These are phyloP conservation scores for Microctonus brassicae DNA, from an alignment of 2,888 invertebrate species.

Conservation along the genomic window DNA sequence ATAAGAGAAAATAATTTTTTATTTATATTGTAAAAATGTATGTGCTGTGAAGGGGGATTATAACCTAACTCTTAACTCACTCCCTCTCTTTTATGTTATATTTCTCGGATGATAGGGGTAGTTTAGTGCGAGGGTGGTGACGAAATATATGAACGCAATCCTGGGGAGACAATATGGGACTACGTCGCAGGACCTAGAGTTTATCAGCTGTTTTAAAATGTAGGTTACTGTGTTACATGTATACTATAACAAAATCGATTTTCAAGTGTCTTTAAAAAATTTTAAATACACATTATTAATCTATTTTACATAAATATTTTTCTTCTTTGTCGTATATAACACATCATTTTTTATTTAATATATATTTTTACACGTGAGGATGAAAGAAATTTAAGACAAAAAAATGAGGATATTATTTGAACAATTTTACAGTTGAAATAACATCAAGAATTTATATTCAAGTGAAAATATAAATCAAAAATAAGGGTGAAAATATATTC, in stretches of 20 bases:
- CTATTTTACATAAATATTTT: background rate
- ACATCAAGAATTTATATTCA: too few species aligned
- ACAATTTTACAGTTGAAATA: too few species aligned
- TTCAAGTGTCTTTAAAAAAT: conserved; percentile 1
- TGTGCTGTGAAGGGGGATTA: conserved; percentile 26
- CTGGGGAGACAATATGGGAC: conserved; percentile 8
- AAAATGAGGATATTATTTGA: too few species aligned
- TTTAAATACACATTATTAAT: background rate
- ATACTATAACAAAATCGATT: conserved; percentile 25
- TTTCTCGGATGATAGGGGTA: conserved; percentile 14
- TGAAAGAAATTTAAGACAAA: too few species aligned
- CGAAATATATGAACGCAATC: background rate
- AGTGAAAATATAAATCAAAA: too few species aligned
- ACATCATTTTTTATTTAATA: too few species aligned
- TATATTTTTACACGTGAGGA: too few species aligned
- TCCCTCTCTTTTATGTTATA: conserved; percentile 16
- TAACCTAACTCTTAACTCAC: conserved; percentile 17
- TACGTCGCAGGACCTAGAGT: background rate
- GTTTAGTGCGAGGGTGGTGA: conserved; percentile 22
- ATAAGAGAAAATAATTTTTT: background rate
- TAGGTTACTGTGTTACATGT: conserved; percentile 52
- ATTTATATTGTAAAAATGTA: background rate
- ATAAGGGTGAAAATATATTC: too few species aligned
- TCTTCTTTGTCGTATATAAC: too few species aligned
- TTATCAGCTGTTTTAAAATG: conserved; percentile 64